phyloP scores from a whole-genome alignment of 2,888 invertebrate species.

The Helicoverpa assulta region DNA sequence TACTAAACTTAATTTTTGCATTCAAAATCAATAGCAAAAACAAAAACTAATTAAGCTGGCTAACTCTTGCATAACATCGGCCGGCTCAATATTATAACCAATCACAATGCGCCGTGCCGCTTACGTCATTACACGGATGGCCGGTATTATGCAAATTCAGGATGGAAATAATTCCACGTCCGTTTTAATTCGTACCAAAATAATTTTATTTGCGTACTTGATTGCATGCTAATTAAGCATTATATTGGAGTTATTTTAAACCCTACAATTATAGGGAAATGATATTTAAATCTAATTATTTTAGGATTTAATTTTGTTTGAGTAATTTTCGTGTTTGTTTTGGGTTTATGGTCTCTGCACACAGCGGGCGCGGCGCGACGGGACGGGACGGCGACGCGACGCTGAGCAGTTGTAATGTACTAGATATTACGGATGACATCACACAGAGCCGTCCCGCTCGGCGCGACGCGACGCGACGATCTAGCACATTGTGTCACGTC shows the following conservation, averaged over 20 bases:
- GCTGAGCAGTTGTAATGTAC: too few relatives aligned
- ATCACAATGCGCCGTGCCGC: constrained; percentile 58
- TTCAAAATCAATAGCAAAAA: constrained; percentile 24
- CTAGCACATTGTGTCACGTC: too few relatives aligned
- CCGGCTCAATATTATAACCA: constrained; percentile 56
- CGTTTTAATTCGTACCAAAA: constrained; percentile 53
- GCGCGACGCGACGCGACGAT: too few relatives aligned
- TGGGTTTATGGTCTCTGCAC: constrained; percentile 9
- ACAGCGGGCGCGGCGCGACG: too few relatives aligned
- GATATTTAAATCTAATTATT: constrained; percentile 14
- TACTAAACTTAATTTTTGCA: background rate
- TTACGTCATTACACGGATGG: constrained; percentile 63
- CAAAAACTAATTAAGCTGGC: constrained; percentile 20
- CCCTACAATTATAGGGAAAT: constrained; percentile 4
- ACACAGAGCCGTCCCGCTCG: too few relatives aligned
- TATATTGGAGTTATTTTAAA: constrained; percentile 38
- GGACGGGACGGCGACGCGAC: too few relatives aligned
- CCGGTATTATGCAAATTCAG: constrained; percentile 65
- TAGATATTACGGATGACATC: too few relatives aligned
- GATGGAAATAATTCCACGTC: constrained; percentile 53
- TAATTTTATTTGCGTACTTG: constrained; percentile 61
- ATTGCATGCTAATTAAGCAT: constrained; percentile 59
- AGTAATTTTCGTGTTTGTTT: constrained; percentile 1
- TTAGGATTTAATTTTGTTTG: background rate
- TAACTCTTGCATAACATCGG: constrained; percentile 56